Conservation (phyloP, 2,888 invertebrate species). For the Hydropsyche betteni region DNA sequence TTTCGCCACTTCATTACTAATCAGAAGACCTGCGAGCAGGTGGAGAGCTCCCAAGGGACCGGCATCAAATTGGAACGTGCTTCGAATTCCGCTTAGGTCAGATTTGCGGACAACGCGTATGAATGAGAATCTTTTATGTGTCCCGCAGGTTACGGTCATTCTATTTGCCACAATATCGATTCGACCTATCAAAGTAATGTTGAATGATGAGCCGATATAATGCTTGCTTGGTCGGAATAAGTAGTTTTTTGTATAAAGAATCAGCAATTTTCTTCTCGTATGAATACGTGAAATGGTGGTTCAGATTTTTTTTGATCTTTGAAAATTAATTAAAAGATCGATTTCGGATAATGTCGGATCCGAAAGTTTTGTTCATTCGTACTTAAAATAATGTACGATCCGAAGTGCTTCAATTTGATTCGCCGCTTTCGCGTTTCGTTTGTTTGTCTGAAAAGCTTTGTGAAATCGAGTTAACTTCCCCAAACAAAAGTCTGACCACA, state of each 20-base stretch:
- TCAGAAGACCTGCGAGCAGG: neutral
- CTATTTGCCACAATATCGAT: slow-evolving; percentile 12
- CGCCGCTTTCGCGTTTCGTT: too few species aligned
- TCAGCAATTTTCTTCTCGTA: too few species aligned
- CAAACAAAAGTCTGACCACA: slow-evolving; percentile 8
- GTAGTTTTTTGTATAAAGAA: too few species aligned
- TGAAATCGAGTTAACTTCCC: slow-evolving; percentile 10
- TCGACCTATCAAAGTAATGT: neutral
- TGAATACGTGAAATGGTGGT: too few species aligned
- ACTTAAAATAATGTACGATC: too few species aligned
- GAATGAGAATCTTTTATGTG: neutral
- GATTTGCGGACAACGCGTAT: slow-evolving; percentile 20
- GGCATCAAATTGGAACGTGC: slow-evolving; percentile 23
- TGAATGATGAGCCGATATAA: neutral
- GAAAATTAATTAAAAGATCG: too few species aligned
- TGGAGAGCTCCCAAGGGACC: neutral
- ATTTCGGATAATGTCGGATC: too few species aligned
- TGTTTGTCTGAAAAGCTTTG: slow-evolving; percentile 7
- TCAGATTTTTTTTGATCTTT: too few species aligned
- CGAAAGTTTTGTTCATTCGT: too few species aligned
- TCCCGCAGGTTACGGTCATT: neutral
- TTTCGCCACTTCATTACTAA: slow-evolving; percentile 31
- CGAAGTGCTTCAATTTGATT: too few species aligned
- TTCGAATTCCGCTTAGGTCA: slow-evolving; percentile 7
- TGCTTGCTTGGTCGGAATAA: too few species aligned